Percentiles rank a stretch among this genome's conserved stretches.
Conservation (phyloP, 1,140 invertebrate genomes). For the Ceratina japonica region DNA sequence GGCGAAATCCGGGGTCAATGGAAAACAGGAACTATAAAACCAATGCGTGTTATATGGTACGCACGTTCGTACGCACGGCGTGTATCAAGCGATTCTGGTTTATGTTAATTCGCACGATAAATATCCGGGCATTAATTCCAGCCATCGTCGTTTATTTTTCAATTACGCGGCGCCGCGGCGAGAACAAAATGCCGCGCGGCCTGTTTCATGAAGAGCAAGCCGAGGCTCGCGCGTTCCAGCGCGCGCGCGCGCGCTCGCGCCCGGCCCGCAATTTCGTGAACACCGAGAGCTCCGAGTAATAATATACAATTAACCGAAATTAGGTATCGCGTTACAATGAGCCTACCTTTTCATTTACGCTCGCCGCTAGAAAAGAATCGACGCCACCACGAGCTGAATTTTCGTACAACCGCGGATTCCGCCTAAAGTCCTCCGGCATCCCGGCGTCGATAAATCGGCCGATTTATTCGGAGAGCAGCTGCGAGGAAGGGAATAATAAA, state of each 20-base stretch:
- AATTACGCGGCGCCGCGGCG: constrained; percentile 40
- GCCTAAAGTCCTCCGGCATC: not conserved
- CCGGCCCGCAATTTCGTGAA: constrained; percentile 50
- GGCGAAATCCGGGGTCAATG: no score
- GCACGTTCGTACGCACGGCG: not conserved
- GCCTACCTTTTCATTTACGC: constrained; percentile 66
- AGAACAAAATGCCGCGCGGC: constrained; percentile 32
- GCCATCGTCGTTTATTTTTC: constrained; percentile 44
- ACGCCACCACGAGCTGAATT: not conserved
- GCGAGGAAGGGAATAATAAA: not conserved
- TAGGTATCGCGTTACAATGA: constrained; percentile 65
- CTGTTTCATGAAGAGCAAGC: constrained; percentile 15
- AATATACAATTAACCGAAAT: constrained; percentile 68
- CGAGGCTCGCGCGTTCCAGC: constrained; percentile 10
- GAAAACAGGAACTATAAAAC: not conserved
- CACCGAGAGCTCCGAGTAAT: constrained; percentile 51
- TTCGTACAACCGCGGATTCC: constrained; percentile 38
- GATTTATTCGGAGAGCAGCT: not conserved
- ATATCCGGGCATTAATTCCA: constrained; percentile 43
- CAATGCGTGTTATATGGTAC: constrained; percentile 6
- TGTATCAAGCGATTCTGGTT: constrained; percentile 28
- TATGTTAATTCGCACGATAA: constrained; percentile 47
- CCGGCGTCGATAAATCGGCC: no score
- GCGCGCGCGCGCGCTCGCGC: not conserved
- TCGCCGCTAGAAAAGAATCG: constrained; percentile 37